phyloP scores from a whole-genome alignment of 92 coral and sea anemone genomes.

The Bergia sp. region DNA sequence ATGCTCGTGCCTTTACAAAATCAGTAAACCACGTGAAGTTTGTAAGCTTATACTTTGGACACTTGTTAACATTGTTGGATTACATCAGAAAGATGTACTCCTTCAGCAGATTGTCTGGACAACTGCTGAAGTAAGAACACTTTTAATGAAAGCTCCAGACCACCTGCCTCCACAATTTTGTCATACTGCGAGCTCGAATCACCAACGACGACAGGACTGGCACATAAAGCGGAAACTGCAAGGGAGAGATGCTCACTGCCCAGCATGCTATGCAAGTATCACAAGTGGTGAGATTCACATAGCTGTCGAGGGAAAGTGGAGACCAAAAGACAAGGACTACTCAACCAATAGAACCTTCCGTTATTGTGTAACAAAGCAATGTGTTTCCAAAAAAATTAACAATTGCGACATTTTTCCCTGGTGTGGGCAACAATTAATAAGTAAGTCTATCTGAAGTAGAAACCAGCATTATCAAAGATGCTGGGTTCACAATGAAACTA shows the following conservation, averaged over 20 bases:
- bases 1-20: background rate
- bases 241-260: background rate
- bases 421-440: no score
- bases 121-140: background rate
- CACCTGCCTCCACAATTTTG: background rate
- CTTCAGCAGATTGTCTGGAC: conserved; percentile 15
- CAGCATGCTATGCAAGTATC: background rate
- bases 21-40: conserved; percentile 27
- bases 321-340: background rate
- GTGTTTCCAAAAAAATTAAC: background rate
- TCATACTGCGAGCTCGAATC: background rate
- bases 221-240: background rate
- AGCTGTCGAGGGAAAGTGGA: background rate
- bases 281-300: background rate
- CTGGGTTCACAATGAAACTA: no score
- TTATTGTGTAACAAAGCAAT: background rate
- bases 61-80: background rate
- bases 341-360: background rate
- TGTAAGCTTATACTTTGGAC: conserved; percentile 27
- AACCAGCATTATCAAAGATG: no score
- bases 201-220: background rate
- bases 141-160: conserved; percentile 1
- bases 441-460: no score
- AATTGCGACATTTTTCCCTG: background rate
- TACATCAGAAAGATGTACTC: background rate